phyloP scores from a whole-genome alignment of 2,888 invertebrate genomes.

The Phasia obesa region DNA sequence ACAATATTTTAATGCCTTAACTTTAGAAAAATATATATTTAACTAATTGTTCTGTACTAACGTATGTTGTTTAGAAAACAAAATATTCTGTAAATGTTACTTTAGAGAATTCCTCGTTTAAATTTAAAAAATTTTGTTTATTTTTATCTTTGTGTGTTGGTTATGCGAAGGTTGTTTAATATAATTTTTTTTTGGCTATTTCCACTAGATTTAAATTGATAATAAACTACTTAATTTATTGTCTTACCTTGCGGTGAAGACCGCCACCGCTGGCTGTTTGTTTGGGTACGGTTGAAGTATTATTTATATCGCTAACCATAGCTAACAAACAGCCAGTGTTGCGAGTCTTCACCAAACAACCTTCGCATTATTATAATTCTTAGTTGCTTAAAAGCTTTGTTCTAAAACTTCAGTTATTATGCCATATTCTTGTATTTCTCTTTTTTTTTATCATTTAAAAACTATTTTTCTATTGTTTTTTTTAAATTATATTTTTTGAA shows the following conservation, averaged over 20 bases:
- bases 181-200: neutral
- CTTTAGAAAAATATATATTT: neutral
- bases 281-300: no score
- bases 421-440: constrained; percentile 6
- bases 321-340: no score
- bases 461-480: neutral
- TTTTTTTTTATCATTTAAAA: neutral
- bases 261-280: no score
- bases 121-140: constrained; percentile 2
- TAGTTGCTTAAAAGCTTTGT: constrained; percentile 35
- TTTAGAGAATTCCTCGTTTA: neutral
- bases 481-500: neutral
- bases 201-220: no score
- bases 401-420: constrained; percentile 6
- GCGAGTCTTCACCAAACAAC: no score
- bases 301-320: no score
- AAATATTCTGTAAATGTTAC: neutral
- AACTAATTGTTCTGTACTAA: neutral
- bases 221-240: no score
- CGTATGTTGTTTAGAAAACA: neutral
- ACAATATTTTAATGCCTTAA: neutral
- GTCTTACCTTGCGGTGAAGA: no score
- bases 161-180: constrained; percentile 8
- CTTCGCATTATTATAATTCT: constrained; percentile 8
- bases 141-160: constrained; percentile 1